Evolutionary conservation across 2,888 invertebrate species (phyloP).

Genomic region (Siphlonurus alternatus): DNA sequence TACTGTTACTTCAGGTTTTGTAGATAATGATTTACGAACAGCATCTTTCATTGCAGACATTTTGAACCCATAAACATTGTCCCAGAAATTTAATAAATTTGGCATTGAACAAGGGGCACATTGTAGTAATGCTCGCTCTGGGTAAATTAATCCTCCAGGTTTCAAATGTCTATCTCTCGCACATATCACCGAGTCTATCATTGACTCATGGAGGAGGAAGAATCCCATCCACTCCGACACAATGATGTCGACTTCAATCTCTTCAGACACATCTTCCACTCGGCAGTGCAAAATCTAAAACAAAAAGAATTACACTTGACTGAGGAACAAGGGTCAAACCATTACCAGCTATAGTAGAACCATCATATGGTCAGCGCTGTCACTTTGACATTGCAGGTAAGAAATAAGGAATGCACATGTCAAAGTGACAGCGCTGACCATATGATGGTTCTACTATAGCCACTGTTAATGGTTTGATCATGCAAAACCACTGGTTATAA

Average conservation of each 20-base stretch:
- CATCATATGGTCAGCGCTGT: too few relatives aligned
- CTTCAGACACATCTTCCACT: conserved; percentile 58
- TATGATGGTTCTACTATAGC: too few relatives aligned
- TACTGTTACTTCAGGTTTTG: conserved; percentile 46
- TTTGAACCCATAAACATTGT: conserved; percentile 55
- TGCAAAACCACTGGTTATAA: background rate
- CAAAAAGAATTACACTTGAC: conserved; percentile 6
- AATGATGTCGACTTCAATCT: conserved; percentile 66
- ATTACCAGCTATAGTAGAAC: too few relatives aligned
- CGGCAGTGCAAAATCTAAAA: conserved; percentile 50
- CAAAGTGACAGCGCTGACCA: too few relatives aligned
- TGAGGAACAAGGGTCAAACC: background rate
- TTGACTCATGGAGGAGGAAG: conserved; percentile 85
- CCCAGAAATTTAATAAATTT: conserved; percentile 43
- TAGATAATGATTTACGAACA: conserved; percentile 41
- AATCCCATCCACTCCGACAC: conserved; percentile 99
- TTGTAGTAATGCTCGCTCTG: conserved; percentile 51
- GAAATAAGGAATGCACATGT: too few relatives aligned
- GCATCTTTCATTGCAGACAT: conserved; percentile 44
- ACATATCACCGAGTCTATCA: conserved; percentile 75
- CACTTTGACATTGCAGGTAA: too few relatives aligned
- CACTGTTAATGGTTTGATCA: background rate
- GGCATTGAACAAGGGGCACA: conserved; percentile 35
- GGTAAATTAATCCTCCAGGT: conserved; percentile 54
- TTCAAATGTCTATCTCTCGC: conserved; percentile 70